Percentiles rank a stretch among this genome's conserved stretches.
These are phyloP conservation scores for Entosphenus tridentatus DNA, from an alignment of 2,113 vertebrate species.

Conservation along the genomic window DNA sequence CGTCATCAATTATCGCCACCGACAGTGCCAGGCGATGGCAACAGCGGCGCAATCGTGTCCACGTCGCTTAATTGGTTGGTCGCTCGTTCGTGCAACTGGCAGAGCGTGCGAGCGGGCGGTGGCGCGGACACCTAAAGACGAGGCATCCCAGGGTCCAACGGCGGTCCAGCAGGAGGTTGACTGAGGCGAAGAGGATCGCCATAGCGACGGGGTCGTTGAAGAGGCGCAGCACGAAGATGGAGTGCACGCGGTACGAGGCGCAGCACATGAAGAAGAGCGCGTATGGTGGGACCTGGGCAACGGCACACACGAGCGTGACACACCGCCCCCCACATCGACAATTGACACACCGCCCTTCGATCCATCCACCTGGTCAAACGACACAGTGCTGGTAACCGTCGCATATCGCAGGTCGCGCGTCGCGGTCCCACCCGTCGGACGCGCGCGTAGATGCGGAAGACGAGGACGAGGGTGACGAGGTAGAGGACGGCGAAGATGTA, in stretches of 20 bases:
- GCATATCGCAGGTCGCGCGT: too few species aligned
- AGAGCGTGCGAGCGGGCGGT: too few species aligned
- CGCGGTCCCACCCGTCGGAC: not conserved
- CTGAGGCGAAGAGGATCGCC: not conserved
- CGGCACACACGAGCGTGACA: too few species aligned
- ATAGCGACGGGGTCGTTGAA: conserved; percentile 4
- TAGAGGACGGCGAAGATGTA: not conserved
- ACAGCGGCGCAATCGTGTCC: too few species aligned
- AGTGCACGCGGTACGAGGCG: not conserved
- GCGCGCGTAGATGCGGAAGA: not conserved
- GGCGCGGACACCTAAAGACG: not conserved
- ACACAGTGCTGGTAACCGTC: too few species aligned
- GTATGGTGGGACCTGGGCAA: not conserved
- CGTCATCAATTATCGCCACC: too few species aligned
- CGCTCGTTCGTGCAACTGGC: too few species aligned
- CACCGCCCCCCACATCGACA: too few species aligned
- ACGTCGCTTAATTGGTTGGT: too few species aligned
- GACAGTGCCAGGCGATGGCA: too few species aligned
- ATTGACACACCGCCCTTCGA: too few species aligned
- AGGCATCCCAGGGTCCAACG: conserved; percentile 4
- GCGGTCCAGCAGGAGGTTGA: conserved; percentile 4
- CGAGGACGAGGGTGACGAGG: conserved; percentile 5
- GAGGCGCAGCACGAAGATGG: conserved; percentile 4
- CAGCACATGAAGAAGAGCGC: conserved; percentile 2
- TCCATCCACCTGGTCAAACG: too few species aligned